Evolutionary conservation across 37 sponge, comb jelly and placozoan genomes (phyloP).

Genomic region (Aplysina aerophoba): DNA sequence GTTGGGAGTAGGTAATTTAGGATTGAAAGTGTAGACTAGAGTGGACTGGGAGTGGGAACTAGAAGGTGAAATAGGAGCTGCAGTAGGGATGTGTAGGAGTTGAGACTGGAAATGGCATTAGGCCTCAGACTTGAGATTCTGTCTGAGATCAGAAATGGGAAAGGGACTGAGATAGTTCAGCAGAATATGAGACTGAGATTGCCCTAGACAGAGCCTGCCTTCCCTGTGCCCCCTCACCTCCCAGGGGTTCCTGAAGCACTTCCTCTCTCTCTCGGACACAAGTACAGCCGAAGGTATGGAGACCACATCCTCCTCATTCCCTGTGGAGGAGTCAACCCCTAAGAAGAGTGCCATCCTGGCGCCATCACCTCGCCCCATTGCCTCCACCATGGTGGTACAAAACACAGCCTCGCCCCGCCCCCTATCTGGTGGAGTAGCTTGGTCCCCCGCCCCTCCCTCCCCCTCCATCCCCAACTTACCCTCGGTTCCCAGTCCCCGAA

Average conservation of each 20-base stretch:
- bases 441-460: neutral
- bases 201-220: too few relatives aligned
- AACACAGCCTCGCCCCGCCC: neutral
- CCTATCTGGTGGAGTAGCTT: too few relatives aligned
- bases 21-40: too few relatives aligned
- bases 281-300: neutral
- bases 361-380: constrained; percentile 12
- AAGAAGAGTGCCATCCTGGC: neutral
- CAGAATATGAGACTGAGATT: too few relatives aligned
- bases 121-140: too few relatives aligned
- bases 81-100: neutral
- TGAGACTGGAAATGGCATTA: too few relatives aligned
- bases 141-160: too few relatives aligned
- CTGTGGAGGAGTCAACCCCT: neutral
- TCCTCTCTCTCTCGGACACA: neutral
- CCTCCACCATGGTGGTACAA: neutral
- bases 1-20: too few relatives aligned
- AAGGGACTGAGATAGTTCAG: too few relatives aligned
- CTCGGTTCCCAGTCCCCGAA: constrained; percentile 26
- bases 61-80: neutral
- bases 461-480: constrained; percentile 23
- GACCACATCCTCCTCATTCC: too few relatives aligned
- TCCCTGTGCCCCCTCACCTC: neutral
- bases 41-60: too few relatives aligned
- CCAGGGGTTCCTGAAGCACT: constrained; percentile 15